Conservation (phyloP, 2,888 invertebrate species). For the Cerastoderma edule region DNA sequence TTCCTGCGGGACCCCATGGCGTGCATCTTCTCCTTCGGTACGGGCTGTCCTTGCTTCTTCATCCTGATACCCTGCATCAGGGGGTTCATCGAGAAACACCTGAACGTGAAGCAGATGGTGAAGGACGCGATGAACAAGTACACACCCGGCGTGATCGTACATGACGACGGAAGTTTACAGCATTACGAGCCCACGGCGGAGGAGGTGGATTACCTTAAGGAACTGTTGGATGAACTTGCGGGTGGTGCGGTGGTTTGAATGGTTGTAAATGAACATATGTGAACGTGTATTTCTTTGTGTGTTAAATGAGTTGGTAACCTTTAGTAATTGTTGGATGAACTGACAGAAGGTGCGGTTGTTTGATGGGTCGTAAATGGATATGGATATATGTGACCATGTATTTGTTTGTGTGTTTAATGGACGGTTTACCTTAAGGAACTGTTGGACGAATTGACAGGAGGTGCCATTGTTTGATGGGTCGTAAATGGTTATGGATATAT, state of each 20-base stretch:
- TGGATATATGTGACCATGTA: no score
- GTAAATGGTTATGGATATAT: no score
- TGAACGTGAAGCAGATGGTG: slow-evolving; percentile 52
- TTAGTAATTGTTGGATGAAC: no score
- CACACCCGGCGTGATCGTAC: slow-evolving; percentile 69
- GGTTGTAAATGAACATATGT: no score
- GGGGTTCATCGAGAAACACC: slow-evolving; percentile 54
- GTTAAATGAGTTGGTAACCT: no score
- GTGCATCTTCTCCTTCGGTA: slow-evolving; percentile 68
- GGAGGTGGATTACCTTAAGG: slow-evolving; percentile 65
- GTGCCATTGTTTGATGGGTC: no score
- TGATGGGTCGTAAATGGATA: no score
- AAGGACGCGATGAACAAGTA: slow-evolving; percentile 66
- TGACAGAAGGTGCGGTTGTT: no score
- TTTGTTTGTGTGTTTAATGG: no score
- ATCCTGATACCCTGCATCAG: slow-evolving; percentile 64
- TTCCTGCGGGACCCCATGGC: slow-evolving; percentile 69
- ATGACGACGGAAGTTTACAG: slow-evolving; percentile 65
- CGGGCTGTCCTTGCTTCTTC: slow-evolving; percentile 71
- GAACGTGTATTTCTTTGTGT: no score
- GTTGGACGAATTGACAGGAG: no score
- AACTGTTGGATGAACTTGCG: slow-evolving; percentile 64
- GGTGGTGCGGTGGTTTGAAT: slow-evolving; percentile 15
- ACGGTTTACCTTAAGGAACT: no score
- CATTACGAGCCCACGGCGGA: slow-evolving; percentile 66